phyloP scores from a whole-genome alignment of 35 echinoderm and acorn worm species.

The Eucidaris tribuloides region DNA sequence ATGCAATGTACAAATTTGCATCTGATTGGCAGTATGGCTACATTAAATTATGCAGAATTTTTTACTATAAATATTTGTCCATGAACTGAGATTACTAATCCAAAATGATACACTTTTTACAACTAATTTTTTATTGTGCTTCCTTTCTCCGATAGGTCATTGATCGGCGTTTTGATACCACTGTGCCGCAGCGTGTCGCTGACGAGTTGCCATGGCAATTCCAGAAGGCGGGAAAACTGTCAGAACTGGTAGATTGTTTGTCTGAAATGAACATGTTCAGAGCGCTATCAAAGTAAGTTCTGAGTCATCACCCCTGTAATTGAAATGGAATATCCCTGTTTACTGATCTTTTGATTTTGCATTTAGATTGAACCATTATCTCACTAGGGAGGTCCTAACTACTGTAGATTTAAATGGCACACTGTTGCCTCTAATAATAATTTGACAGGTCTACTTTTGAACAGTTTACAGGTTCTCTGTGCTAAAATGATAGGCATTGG shows the following conservation, averaged over 20 bases:
- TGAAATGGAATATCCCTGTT: background rate
- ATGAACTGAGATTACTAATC: background rate
- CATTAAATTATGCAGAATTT: background rate
- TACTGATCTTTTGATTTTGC: background rate
- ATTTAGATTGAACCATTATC: background rate
- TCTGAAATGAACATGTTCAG: conserved; percentile 42
- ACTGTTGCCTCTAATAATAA: background rate
- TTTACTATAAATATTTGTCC: background rate
- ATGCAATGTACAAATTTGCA: background rate
- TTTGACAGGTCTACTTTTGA: background rate
- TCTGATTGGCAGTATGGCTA: background rate
- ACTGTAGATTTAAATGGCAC: background rate
- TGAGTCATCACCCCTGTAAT: background rate
- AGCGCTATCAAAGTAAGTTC: conserved; percentile 41
- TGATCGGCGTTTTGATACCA: conserved; percentile 14
- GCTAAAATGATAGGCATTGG: no score
- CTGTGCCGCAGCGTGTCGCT: conserved; percentile 26
- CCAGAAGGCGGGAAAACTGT: conserved; percentile 11
- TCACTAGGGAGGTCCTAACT: background rate
- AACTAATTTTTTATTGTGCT: background rate
- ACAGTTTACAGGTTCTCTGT: background rate
- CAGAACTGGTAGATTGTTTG: conserved; percentile 44
- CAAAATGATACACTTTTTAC: background rate
- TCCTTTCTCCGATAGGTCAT: conserved; percentile 8
- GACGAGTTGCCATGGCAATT: conserved; percentile 79